A percentile compares a stretch with the other conserved stretches of the same genome.
phyloP scores from a whole-genome alignment of 2,113 vertebrate species.

The Nesoenas mayeri region DNA sequence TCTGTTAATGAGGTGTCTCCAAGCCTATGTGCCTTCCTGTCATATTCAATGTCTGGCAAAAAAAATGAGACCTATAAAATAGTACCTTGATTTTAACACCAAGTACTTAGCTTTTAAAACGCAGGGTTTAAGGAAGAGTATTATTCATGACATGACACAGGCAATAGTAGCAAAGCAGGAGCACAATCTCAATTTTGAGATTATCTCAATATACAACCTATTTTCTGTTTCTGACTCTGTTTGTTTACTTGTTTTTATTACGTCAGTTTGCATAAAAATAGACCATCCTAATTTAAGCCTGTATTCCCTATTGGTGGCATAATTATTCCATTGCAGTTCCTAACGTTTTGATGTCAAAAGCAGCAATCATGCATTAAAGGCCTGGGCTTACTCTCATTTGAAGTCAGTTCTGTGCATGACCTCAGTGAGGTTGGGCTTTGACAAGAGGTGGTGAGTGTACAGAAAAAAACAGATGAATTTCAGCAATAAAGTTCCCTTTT shows the following conservation, averaged over 20 bases:
- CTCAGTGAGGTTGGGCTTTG: constrained; percentile 2
- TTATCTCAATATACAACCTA: neutral
- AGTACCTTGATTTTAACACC: neutral
- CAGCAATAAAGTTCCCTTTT: neutral
- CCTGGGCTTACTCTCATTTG: neutral
- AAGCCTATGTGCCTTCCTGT: neutral
- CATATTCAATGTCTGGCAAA: neutral
- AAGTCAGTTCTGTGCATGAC: neutral
- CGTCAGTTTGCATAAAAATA: neutral
- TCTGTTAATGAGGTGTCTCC: neutral
- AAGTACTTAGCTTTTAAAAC: neutral
- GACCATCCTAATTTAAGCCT: neutral
- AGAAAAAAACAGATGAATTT: constrained; percentile 2
- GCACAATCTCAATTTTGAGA: neutral
- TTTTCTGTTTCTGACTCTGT: neutral
- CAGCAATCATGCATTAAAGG: neutral
- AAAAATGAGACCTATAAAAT: neutral
- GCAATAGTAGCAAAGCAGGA: neutral
- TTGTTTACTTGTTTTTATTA: neutral
- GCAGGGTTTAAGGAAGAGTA: neutral
- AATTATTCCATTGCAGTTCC: constrained; percentile 10
- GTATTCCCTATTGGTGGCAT: neutral
- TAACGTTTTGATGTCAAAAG: constrained; percentile 26
- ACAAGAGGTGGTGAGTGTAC: neutral
- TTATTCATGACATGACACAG: neutral